phyloP scores from a whole-genome alignment of 2,888 invertebrate species.

The Stenodera caucasica region DNA sequence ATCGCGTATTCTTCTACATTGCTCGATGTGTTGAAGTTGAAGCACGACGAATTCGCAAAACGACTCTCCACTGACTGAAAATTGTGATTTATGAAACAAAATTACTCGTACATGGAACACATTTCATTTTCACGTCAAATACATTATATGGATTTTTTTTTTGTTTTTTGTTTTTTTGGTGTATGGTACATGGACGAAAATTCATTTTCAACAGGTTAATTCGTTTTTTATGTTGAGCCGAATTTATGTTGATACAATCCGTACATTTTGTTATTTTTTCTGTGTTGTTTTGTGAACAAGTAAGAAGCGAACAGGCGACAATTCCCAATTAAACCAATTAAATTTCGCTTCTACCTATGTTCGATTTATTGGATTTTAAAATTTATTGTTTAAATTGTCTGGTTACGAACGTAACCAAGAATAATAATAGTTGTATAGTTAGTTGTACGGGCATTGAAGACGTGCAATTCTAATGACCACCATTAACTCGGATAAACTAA shows the following conservation, averaged over 20 bases:
- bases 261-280: too few species aligned
- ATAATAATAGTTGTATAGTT: background rate
- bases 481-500: slow-evolving; percentile 17
- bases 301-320: background rate
- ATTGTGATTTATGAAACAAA: slow-evolving; percentile 15
- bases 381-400: background rate
- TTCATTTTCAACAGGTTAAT: background rate
- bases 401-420: background rate
- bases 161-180: too few species aligned
- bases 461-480: slow-evolving; percentile 10
- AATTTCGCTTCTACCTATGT: background rate
- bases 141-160: slow-evolving; percentile 8
- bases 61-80: slow-evolving; percentile 8
- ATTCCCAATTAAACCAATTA: slow-evolving; percentile 2
- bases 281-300: background rate
- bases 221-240: background rate
- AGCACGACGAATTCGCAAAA: background rate
- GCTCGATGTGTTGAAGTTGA: background rate
- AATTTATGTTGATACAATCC: slow-evolving; percentile 4
- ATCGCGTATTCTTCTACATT: background rate
- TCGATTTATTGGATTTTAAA: background rate
- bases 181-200: background rate
- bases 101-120: slow-evolving; percentile 13
- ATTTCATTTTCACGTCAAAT: slow-evolving; percentile 19
- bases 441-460: background rate